These are phyloP conservation scores for Rousettus madagascariensis DNA, from an alignment of 2,797 vertebrate genomes.

Conservation along the genomic window DNA sequence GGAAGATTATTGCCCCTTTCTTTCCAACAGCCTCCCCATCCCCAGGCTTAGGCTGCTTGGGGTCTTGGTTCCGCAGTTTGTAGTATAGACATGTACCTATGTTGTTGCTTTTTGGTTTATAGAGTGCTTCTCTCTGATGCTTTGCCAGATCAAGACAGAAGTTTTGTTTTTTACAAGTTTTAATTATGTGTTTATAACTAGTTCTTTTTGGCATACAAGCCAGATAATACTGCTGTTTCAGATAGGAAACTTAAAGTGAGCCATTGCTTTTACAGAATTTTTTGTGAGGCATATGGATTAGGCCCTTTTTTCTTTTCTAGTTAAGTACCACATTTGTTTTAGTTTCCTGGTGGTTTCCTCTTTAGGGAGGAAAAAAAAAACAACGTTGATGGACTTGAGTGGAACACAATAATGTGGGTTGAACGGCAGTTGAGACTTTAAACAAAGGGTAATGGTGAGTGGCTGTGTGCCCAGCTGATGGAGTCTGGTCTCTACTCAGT, in stretches of 20 bases:
- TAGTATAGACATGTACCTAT: background rate
- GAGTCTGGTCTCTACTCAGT: slow-evolving; percentile 38
- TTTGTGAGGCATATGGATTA: slow-evolving; percentile 22
- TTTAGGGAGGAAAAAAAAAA: background rate
- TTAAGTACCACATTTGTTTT: slow-evolving; percentile 50
- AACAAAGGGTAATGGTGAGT: slow-evolving; percentile 59
- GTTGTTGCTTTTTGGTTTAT: background rate
- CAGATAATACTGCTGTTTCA: slow-evolving; percentile 23
- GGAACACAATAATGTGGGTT: slow-evolving; percentile 58
- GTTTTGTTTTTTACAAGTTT: background rate
- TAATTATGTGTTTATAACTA: slow-evolving; percentile 4
- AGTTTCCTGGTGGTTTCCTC: slow-evolving; percentile 43
- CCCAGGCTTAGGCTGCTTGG: background rate
- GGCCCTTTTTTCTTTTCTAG: slow-evolving; percentile 27
- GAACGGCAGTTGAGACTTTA: slow-evolving; percentile 51
- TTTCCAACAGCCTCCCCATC: too few species aligned
- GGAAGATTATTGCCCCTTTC: background rate
- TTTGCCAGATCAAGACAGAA: slow-evolving; percentile 20
- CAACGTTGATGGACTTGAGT: slow-evolving; percentile 58
- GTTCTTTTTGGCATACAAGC: background rate
- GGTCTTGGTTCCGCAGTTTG: background rate
- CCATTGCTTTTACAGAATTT: background rate
- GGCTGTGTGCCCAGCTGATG: slow-evolving; percentile 63
- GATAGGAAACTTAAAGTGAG: slow-evolving; percentile 38
- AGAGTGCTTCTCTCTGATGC: background rate